Evolutionary conservation across 1,140 invertebrate species (phyloP), one percentile per base, ranked within the genome.

Genomic region (Mya arenaria): DNA sequence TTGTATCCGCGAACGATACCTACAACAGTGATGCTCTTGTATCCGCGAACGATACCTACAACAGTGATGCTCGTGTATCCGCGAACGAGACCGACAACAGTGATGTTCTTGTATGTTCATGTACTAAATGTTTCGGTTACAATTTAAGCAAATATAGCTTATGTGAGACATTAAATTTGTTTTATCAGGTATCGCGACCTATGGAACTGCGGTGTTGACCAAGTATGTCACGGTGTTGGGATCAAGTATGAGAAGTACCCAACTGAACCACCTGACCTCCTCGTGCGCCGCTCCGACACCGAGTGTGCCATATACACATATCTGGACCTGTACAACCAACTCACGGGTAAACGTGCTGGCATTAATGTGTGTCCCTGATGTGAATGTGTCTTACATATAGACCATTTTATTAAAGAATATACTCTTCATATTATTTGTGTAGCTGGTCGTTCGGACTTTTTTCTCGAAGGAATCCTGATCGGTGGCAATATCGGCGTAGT

Each of bases 181-280:
- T n/a, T n/a, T n/a, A n/a, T n/a, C 32, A 72, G 69, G n/a, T 72
- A 72, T 28, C 2, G 69, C 1, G 69, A 72, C 30, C n/a, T 25
- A 4, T 72, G 52, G 44, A 56, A 55, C 13, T 72, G 69, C 58
- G n/a, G 13, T 15, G 25, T 34, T 1, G 2, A 15, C n/a, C 2
- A 19, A 15, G 2, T 25, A 19, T 72, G 69, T 19, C 28, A 56
- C 36, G 48, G 25, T 32, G 69, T 72, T 36, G 69, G 44, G 10
- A 4, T 72, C 3, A 72, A 34, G 25, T 3, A 56, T 0, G 69
- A 55, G 17, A 30, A 55, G 3, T 72, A 36, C 58, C 3, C 8
- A 8, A 52, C 44, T 1, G 69, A 72, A 23, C 44, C 69, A 34
- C 69, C 69, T 10, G 69, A 72, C 28, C n/a, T 72, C 3, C 0